A percentile compares a stretch with the other conserved stretches of the same genome.
Evolutionary conservation across 2,888 invertebrate species (phyloP).

Genomic region (Parnassius apollo): DNA sequence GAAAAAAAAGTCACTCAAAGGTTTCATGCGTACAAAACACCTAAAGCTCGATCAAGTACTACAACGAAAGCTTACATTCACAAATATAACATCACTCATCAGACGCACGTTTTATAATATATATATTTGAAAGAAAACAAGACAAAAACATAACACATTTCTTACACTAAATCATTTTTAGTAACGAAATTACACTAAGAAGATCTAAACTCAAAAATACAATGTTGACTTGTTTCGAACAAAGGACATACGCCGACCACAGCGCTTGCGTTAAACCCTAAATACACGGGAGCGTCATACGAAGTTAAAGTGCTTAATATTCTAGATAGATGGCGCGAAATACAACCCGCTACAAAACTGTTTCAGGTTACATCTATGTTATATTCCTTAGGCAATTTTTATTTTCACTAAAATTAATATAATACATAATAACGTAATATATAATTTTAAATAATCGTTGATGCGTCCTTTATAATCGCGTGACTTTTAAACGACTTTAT

Average conservation of each 20-base stretch:
- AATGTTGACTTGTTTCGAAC: conserved; percentile 81
- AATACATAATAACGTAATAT: no score
- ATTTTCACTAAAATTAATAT: no score
- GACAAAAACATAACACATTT: conserved; percentile 53
- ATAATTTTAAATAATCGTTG: no score
- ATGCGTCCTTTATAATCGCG: no score
- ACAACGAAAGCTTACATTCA: conserved; percentile 56
- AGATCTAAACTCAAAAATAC: conserved; percentile 67
- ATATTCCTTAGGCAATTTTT: background rate
- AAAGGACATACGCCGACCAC: conserved; percentile 79
- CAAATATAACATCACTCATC: conserved; percentile 52
- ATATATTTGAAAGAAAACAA: conserved; percentile 43
- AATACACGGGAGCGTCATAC: conserved; percentile 64
- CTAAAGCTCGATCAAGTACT: conserved; percentile 70
- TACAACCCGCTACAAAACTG: conserved; percentile 22
- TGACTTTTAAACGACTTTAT: no score
- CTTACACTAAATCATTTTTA: conserved; percentile 53
- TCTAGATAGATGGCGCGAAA: conserved; percentile 66
- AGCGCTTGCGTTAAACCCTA: conserved; percentile 76
- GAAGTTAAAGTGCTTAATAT: conserved; percentile 42
- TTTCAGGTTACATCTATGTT: background rate
- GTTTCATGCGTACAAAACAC: conserved; percentile 83
- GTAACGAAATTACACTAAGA: conserved; percentile 56
- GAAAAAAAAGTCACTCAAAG: conserved; percentile 85
- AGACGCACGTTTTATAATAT: conserved; percentile 41